Evolutionary conservation across 2,797 vertebrate genomes (phyloP).

Genomic region (Valencia hispanica): DNA sequence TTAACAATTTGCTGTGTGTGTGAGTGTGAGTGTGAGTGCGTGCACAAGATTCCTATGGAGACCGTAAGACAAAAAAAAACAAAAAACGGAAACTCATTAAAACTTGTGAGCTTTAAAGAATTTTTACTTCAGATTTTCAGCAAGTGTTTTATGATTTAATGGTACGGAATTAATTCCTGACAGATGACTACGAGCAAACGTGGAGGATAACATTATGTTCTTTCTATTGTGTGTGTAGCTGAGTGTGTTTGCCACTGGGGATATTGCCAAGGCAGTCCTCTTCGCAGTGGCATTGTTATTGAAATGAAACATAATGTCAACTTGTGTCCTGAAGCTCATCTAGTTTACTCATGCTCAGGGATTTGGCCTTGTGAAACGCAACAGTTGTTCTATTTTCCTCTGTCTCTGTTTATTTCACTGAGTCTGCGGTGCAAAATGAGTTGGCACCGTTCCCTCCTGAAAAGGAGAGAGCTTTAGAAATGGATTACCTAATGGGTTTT

Average conservation of each 20-base stretch:
- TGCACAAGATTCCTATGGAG: constrained; percentile 4
- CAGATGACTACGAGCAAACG: constrained; percentile 8
- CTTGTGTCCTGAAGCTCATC: constrained; percentile 61
- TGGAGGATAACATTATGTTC: constrained; percentile 10
- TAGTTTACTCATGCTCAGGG: constrained; percentile 40
- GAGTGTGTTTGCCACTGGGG: constrained; percentile 19
- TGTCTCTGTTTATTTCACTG: constrained; percentile 36
- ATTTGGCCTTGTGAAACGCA: constrained; percentile 55
- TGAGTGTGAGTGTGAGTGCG: constrained; percentile 5
- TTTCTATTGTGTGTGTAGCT: constrained; percentile 1
- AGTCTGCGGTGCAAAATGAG: constrained; percentile 42
- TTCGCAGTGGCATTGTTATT: constrained; percentile 52
- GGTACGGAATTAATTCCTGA: constrained; percentile 18
- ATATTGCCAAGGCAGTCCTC: constrained; percentile 29
- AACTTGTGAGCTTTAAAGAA: background rate
- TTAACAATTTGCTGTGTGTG: constrained; percentile 24
- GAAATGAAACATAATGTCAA: constrained; percentile 63
- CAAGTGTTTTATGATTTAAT: constrained; percentile 14
- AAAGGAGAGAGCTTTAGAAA: constrained; percentile 22
- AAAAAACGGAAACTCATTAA: background rate
- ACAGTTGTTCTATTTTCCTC: constrained; percentile 54
- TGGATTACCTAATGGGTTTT: constrained; percentile 47
- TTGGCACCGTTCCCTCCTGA: constrained; percentile 39
- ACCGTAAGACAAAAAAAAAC: background rate
- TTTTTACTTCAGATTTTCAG: constrained; percentile 15